Conservation (phyloP, 2,888 invertebrate species). For the Rotaria socialis region DNA sequence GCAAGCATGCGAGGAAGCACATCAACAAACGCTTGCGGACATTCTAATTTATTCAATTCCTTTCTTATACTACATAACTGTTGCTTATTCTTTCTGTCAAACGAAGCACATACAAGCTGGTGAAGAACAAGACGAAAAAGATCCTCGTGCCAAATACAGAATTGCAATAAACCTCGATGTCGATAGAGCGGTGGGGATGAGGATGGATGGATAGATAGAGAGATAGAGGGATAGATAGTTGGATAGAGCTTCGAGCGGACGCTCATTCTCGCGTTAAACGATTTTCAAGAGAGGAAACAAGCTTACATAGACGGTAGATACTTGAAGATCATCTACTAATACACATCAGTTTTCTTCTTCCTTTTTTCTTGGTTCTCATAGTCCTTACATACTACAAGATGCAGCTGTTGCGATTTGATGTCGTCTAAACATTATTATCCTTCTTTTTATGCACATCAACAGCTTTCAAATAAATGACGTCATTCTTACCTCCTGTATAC, state of each 20-base stretch:
- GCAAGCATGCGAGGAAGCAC: not conserved
- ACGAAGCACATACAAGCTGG: not conserved
- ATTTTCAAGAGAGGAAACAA: not conserved
- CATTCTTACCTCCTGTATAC: not conserved
- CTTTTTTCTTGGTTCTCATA: not conserved
- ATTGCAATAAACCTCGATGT: not conserved
- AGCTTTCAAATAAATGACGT: not conserved
- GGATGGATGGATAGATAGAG: not conserved
- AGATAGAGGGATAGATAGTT: not conserved
- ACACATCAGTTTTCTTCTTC: not conserved
- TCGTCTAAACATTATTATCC: not conserved
- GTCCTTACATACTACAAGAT: not conserved
- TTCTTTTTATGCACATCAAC: not conserved
- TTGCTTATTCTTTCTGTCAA: not conserved
- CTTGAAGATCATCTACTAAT: not conserved
- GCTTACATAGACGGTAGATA: not conserved
- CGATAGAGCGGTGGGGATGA: not conserved
- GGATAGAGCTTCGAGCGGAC: not conserved
- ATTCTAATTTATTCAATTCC: slow-evolving; percentile 29
- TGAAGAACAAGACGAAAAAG: slow-evolving; percentile 24
- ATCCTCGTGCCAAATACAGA: not conserved
- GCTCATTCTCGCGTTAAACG: slow-evolving; percentile 6
- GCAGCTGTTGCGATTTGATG: not conserved
- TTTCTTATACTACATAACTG: not conserved
- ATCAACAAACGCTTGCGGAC: slow-evolving; percentile 18